Conservation (phyloP, 2,113 vertebrate species). For the Aspidoscelis tigris region DNA sequence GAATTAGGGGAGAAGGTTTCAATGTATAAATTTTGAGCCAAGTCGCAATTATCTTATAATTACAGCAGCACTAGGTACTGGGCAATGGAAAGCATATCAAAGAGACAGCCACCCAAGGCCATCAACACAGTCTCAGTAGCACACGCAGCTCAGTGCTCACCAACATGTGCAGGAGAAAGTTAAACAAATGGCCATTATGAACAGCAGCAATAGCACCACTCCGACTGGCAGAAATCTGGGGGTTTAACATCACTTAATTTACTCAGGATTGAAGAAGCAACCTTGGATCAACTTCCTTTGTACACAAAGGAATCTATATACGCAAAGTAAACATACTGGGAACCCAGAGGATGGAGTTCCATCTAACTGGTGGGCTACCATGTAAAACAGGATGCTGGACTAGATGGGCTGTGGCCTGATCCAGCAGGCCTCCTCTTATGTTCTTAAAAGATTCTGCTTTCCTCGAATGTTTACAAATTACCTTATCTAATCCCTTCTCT, state of each 20-base stretch:
- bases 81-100: neutral
- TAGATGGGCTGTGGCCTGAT: too few relatives aligned
- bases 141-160: neutral
- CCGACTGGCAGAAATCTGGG: neutral
- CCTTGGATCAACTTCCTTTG: neutral
- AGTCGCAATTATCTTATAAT: neutral
- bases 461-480: neutral
- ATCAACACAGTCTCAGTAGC: neutral
- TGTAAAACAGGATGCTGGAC: too few relatives aligned
- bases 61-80: neutral
- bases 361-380: too few relatives aligned
- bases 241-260: neutral
- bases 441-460: too few relatives aligned
- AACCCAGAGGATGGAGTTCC: neutral
- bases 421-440: too few relatives aligned
- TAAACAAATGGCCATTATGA: neutral
- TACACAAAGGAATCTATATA: neutral
- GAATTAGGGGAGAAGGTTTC: neutral
- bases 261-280: neutral
- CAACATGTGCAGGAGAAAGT: neutral
- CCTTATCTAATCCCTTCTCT: neutral
- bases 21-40: neutral
- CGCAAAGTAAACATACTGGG: neutral
- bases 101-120: neutral
- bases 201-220: neutral